Conservation (phyloP, 2,113 vertebrate genomes). For the Speoplatyrhinus poulsoni region DNA sequence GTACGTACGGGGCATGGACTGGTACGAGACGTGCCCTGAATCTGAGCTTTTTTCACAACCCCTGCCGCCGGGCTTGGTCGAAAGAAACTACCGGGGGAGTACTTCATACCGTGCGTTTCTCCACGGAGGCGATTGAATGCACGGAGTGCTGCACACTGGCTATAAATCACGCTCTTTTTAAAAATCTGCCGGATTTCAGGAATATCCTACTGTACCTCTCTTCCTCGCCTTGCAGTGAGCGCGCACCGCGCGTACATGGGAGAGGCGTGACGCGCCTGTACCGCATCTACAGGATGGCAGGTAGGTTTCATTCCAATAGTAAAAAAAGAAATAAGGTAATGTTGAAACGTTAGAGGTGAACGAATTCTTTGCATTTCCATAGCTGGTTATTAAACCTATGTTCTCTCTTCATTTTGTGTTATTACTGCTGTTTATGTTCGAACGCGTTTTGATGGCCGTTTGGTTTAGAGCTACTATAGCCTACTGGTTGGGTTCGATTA, state of each 20-base stretch:
- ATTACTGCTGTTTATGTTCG: no score
- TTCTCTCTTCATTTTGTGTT: background rate
- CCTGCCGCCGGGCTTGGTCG: background rate
- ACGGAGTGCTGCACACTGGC: background rate
- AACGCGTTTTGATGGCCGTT: no score
- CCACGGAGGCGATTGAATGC: background rate
- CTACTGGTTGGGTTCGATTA: background rate
- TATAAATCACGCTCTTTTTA: background rate
- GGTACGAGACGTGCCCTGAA: constrained; percentile 16
- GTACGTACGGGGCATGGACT: constrained; percentile 9
- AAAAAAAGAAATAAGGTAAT: background rate
- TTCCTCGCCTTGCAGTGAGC: constrained; percentile 40
- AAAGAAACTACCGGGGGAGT: background rate
- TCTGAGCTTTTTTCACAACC: background rate
- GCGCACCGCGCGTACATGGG: constrained; percentile 58
- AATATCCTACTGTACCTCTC: constrained; percentile 6
- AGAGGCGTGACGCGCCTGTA: constrained; percentile 65
- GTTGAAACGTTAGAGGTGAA: background rate
- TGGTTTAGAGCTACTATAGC: background rate
- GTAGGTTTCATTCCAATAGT: constrained; percentile 48
- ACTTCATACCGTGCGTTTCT: background rate
- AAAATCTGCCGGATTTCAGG: constrained; percentile 8
- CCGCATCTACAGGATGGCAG: constrained; percentile 72
- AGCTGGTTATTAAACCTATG: background rate
- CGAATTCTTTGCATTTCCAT: background rate